Evolutionary conservation across 1,140 invertebrate genomes (phyloP).

Genomic region (Dendrolimus kikuchii): DNA sequence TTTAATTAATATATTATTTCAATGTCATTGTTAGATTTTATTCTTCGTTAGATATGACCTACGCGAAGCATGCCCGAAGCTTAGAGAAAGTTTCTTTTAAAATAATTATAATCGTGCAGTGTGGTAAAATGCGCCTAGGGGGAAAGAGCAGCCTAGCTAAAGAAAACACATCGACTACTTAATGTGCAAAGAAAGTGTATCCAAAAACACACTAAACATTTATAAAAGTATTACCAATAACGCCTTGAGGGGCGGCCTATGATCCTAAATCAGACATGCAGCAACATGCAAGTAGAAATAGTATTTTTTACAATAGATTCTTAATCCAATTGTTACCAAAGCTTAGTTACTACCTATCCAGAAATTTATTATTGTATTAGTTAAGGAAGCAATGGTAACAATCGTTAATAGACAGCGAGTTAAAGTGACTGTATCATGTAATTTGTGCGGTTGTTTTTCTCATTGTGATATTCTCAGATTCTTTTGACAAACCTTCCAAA

Average conservation of each 20-base stretch:
- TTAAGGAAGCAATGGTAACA: constrained; percentile 45
- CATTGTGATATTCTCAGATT: constrained; percentile 54
- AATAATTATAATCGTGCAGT: constrained; percentile 70
- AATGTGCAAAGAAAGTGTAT: constrained; percentile 71
- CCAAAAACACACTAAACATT: constrained; percentile 48
- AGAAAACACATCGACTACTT: constrained; percentile 63
- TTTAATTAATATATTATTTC: no score
- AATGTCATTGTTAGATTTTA: constrained; percentile 18
- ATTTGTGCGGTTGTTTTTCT: constrained; percentile 57
- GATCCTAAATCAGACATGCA: constrained; percentile 67
- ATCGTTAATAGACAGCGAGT: constrained; percentile 37
- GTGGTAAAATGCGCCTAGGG: constrained; percentile 67
- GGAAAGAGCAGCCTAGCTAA: constrained; percentile 69
- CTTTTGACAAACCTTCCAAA: constrained; percentile 77
- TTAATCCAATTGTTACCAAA: constrained; percentile 50
- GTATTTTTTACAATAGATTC: constrained; percentile 39
- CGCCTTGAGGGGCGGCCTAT: constrained; percentile 66
- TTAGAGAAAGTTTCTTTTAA: constrained; percentile 61
- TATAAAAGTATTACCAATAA: constrained; percentile 63
- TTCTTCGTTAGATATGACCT: constrained; percentile 45
- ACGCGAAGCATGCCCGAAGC: constrained; percentile 69
- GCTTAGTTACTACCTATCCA: constrained; percentile 19
- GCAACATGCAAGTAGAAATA: constrained; percentile 68
- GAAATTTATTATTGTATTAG: constrained; percentile 12
- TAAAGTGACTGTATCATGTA: constrained; percentile 37